These are phyloP conservation scores for Therioaphis trifolii DNA, from an alignment of 2,888 invertebrate genomes.

Conservation along the genomic window DNA sequence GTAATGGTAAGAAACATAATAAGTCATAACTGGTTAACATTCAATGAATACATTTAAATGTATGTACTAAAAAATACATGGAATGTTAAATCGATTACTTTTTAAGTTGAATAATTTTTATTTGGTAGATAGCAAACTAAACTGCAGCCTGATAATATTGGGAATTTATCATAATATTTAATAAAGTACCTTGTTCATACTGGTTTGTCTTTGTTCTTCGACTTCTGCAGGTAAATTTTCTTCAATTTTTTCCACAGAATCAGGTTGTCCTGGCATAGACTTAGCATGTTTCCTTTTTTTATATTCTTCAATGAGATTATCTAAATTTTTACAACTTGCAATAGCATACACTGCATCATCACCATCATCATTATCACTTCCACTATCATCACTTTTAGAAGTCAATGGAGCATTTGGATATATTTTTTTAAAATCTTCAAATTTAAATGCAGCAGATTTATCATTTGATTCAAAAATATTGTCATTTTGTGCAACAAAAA, in stretches of 20 bases:
- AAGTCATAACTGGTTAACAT: no score
- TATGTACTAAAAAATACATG: no score
- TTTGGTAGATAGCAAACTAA: no score
- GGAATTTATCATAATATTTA: constrained; percentile 64
- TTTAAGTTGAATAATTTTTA: no score
- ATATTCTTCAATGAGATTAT: constrained; percentile 71
- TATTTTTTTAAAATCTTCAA: constrained; percentile 63
- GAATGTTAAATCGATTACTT: no score
- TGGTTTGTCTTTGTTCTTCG: constrained; percentile 82
- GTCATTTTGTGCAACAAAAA: constrained; percentile 73
- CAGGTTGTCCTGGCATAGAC: constrained; percentile 68
- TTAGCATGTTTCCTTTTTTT: constrained; percentile 71
- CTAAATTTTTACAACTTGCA: constrained; percentile 65
- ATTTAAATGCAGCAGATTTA: constrained; percentile 57
- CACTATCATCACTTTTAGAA: constrained; percentile 57
- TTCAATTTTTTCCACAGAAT: constrained; percentile 68
- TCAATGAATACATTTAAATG: no score
- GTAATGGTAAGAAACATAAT: no score
- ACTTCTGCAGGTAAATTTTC: constrained; percentile 82
- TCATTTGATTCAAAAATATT: constrained; percentile 69
- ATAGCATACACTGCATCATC: constrained; percentile 64
- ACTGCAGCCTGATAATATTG: no score
- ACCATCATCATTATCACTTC: constrained; percentile 59
- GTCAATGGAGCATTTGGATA: constrained; percentile 61
- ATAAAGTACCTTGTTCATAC: constrained; percentile 80